Evolutionary conservation across 53 echinoderm and acorn worm species (phyloP), one percentile per base, ranked within the genome.

Genomic region (Astropecten irregularis): DNA sequence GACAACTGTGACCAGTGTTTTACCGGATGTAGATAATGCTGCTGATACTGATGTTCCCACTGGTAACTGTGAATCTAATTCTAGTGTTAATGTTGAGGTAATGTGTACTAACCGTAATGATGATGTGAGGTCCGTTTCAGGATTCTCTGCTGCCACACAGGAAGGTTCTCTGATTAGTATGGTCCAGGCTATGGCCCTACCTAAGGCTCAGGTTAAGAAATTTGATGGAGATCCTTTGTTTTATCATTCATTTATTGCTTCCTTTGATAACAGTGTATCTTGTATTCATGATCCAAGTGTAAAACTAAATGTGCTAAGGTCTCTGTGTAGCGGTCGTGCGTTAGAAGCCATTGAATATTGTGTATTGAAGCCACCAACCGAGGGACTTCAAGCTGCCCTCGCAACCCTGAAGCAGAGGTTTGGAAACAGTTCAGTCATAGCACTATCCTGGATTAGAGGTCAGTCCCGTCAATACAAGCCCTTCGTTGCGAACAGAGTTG

Each of bases 351-450:
- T 70, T 14, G 79, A 87, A 27, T 69, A 82, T 51, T 87, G 82
- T 61, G 71, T 87, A 53, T 44, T 87, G 55, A 82, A 82, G 46
- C 58, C 69, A 35, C 69, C 82, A 26, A 59, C 58, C 33, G 82
- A 82, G 42, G 81, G 70, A 28, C 32, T 82, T 37, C n/a, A 55
- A 2, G 81, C 88, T 70, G 82, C 82, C 30, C 22, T 61, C 16
- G 40, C 58, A 47, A 87, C 82, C 0, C 42, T 87, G 68, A 87
- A 82, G 50, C 58, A 70, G 44, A 87, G 82, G 48, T 87, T 87
- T 69, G 82, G 81, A 3, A 87, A 81, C 60, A 81, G 37, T n/a
- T n/a, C n/a, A n/a, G n/a, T n/a, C n/a, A n/a, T n/a, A n/a, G n/a
- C n/a, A n/a, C n/a, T n/a, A n/a, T n/a, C n/a, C n/a, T n/a, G n/a